These are phyloP conservation scores for Pristionchus arcanus DNA, from an alignment of 2,888 invertebrate species.

Conservation along the genomic window DNA sequence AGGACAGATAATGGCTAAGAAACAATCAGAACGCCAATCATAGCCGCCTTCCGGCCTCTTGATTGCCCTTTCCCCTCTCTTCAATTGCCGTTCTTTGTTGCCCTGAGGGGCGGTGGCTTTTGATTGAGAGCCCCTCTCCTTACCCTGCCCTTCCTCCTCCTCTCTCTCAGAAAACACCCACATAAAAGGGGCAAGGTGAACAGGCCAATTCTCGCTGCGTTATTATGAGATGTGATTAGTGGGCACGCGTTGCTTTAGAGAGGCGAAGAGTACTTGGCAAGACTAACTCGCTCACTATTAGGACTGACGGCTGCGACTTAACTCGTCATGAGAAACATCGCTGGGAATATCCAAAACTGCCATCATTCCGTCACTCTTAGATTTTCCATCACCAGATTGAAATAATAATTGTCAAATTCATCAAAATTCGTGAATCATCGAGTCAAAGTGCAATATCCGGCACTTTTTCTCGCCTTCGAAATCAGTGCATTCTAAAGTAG, in stretches of 20 bases:
- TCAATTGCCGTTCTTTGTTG: conserved; percentile 29
- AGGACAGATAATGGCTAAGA: too few species aligned
- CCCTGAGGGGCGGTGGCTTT: conserved; percentile 32
- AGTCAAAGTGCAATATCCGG: neutral
- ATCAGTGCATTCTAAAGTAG: conserved; percentile 42
- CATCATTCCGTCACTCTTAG: too few species aligned
- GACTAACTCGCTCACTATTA: neutral
- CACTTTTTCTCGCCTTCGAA: neutral
- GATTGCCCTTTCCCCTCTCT: conserved; percentile 6
- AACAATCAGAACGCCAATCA: neutral
- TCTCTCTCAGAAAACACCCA: conserved; percentile 26
- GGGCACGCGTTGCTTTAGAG: neutral
- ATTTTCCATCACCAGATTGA: neutral
- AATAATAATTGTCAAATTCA: neutral
- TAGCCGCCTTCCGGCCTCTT: neutral
- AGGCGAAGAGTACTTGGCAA: neutral
- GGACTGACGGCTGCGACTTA: neutral
- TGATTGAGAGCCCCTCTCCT: conserved; percentile 34
- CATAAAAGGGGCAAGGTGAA: conserved; percentile 35
- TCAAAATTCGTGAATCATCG: neutral
- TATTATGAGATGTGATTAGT: conserved; percentile 44
- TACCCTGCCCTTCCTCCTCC: too few species aligned
- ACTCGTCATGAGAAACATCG: too few species aligned
- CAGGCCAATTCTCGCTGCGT: conserved; percentile 27
- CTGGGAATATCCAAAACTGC: too few species aligned